Evolutionary conservation across 2,113 vertebrate genomes (phyloP).

Genomic region (Sinocyclocheilus grahami): DNA sequence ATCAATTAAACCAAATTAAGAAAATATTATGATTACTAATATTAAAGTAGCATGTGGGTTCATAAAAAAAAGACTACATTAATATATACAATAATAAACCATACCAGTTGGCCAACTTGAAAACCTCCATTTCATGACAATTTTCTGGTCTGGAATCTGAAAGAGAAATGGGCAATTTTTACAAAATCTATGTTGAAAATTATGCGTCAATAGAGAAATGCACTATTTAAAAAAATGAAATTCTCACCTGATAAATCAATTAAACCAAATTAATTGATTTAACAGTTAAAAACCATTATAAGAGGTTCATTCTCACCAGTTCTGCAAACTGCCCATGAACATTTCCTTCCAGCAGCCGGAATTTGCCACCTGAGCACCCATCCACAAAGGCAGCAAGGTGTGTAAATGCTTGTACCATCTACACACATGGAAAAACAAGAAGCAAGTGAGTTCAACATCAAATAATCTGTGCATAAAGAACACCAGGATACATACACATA

Average conservation of each 20-base stretch:
- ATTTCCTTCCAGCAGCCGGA: slow-evolving; percentile 83
- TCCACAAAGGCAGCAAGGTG: slow-evolving; percentile 80
- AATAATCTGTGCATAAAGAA: background rate
- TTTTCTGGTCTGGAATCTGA: slow-evolving; percentile 82
- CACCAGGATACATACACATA: background rate
- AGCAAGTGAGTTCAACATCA: background rate
- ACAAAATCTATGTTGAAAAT: background rate
- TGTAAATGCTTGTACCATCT: slow-evolving; percentile 88
- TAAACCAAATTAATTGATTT: background rate
- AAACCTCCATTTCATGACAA: slow-evolving; percentile 89
- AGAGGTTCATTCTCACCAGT: slow-evolving; percentile 69
- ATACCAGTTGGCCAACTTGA: slow-evolving; percentile 87
- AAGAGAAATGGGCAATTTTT: background rate
- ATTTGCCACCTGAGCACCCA: slow-evolving; percentile 82
- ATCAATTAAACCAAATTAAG: background rate
- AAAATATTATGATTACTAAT: background rate
- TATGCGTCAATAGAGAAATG: background rate
- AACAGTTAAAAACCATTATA: background rate
- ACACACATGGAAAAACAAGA: slow-evolving; percentile 22
- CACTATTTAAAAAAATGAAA: background rate
- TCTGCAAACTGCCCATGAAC: slow-evolving; percentile 85
- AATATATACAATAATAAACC: slow-evolving; percentile 40
- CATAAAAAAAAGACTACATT: background rate
- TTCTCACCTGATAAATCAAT: background rate
- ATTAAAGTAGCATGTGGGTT: background rate